Evolutionary conservation across 2,888 invertebrate species (phyloP).

Genomic region (Drosophila phalerata): DNA sequence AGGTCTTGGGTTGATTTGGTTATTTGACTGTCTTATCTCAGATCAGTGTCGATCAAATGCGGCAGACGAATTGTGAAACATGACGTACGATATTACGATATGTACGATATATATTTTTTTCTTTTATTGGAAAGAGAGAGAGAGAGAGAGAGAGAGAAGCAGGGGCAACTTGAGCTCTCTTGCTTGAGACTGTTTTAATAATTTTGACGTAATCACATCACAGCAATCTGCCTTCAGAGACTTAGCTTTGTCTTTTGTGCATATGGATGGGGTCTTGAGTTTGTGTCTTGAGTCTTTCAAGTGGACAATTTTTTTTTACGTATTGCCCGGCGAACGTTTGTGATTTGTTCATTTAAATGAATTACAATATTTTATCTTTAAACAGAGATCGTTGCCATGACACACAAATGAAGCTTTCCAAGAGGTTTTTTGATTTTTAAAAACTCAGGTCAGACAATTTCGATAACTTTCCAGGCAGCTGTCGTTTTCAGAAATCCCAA

Average conservation of each 20-base stretch:
- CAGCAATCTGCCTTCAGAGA: conserved; percentile 65
- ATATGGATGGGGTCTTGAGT: conserved; percentile 17
- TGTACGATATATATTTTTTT: conserved; percentile 7
- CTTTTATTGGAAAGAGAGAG: neutral
- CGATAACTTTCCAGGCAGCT: conserved; percentile 65
- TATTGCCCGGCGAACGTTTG: conserved; percentile 38
- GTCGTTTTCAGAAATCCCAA: conserved; percentile 43
- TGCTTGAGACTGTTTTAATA: conserved; percentile 76
- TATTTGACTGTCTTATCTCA: conserved; percentile 68
- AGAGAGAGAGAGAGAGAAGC: conserved; percentile 10
- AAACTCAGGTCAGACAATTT: conserved; percentile 50
- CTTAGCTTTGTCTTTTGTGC: conserved; percentile 49
- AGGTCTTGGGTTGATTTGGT: conserved; percentile 54
- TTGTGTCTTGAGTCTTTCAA: conserved; percentile 47
- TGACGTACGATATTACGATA: conserved; percentile 61
- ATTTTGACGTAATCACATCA: conserved; percentile 82
- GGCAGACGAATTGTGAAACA: conserved; percentile 77
- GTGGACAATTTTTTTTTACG: conserved; percentile 62
- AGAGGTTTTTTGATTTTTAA: conserved; percentile 18
- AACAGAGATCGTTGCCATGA: conserved; percentile 64
- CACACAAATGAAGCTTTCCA: conserved; percentile 55
- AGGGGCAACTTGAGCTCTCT: conserved; percentile 30
- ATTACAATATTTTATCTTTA: conserved; percentile 80
- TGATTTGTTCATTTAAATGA: conserved; percentile 81
- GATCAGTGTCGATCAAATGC: conserved; percentile 76